phyloP scores from a whole-genome alignment of 2,113 vertebrate genomes.

The Anguilla rostrata region DNA sequence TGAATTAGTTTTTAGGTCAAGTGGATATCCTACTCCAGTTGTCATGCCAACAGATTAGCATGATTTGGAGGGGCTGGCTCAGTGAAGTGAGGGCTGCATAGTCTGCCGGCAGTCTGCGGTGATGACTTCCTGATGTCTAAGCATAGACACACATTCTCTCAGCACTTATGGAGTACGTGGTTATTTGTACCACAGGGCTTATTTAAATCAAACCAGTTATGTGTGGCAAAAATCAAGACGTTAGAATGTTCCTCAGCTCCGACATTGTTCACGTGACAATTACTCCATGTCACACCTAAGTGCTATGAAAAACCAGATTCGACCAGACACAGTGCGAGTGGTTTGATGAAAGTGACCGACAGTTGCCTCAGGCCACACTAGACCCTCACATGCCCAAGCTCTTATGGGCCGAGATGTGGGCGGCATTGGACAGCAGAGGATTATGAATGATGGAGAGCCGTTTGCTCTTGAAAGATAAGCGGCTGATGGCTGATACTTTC shows the following conservation, averaged over 20 bases:
- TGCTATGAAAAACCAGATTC: not conserved
- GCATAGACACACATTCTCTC: not conserved
- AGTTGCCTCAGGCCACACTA: not conserved
- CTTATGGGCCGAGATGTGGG: not conserved
- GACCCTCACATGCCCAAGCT: not conserved
- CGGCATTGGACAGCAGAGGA: not conserved
- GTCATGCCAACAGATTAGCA: slow-evolving; percentile 29
- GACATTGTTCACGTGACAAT: too few species aligned
- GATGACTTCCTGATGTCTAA: not conserved
- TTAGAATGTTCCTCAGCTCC: too few species aligned
- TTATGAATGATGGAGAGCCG: slow-evolving; percentile 4
- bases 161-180: not conserved
- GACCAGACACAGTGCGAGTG: not conserved
- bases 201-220: not conserved
- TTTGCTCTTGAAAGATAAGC: not conserved
- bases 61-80: slow-evolving; percentile 15
- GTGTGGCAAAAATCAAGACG: not conserved
- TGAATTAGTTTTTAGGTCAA: slow-evolving; percentile 17
- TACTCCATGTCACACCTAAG: not conserved
- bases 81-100: not conserved
- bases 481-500: not conserved
- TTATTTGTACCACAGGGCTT: not conserved
- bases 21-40: slow-evolving; percentile 26
- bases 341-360: not conserved
- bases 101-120: not conserved